A percentile compares a stretch with the other conserved stretches of the same genome.
Evolutionary conservation across 2,888 invertebrate genomes (phyloP).

Genomic region (Cephus spinipes): DNA sequence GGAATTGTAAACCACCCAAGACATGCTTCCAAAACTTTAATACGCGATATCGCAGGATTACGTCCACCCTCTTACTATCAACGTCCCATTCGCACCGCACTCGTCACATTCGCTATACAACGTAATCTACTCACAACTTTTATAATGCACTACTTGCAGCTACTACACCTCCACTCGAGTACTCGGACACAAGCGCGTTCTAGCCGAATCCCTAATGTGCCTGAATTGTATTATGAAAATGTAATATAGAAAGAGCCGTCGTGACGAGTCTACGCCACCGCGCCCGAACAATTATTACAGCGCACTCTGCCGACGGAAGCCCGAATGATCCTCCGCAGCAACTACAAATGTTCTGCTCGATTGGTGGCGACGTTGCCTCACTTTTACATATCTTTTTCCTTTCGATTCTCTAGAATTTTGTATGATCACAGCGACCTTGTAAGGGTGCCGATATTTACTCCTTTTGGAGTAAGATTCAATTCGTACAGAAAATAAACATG

Average conservation of each 20-base stretch:
- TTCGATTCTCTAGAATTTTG: neutral
- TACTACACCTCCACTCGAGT: no score
- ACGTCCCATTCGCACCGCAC: no score
- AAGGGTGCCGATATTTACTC: neutral
- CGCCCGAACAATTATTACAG: neutral
- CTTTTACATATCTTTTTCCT: neutral
- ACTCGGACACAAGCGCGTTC: no score
- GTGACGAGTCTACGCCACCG: neutral
- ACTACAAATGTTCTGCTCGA: neutral
- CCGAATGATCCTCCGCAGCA: neutral
- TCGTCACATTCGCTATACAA: no score
- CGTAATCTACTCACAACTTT: no score
- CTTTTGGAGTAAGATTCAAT: neutral
- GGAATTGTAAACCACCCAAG: no score
- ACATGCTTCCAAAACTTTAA: no score
- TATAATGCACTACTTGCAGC: no score
- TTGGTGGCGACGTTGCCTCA: neutral
- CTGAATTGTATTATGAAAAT: neutral
- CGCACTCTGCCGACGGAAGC: neutral
- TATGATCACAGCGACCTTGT: neutral
- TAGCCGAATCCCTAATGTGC: neutral
- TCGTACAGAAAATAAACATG: neutral
- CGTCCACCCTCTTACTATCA: no score
- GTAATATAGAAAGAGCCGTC: neutral
- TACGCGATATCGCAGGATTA: no score